Evolutionary conservation across 2,888 invertebrate genomes (phyloP).

Genomic region (Aspidiotus rigidus): DNA sequence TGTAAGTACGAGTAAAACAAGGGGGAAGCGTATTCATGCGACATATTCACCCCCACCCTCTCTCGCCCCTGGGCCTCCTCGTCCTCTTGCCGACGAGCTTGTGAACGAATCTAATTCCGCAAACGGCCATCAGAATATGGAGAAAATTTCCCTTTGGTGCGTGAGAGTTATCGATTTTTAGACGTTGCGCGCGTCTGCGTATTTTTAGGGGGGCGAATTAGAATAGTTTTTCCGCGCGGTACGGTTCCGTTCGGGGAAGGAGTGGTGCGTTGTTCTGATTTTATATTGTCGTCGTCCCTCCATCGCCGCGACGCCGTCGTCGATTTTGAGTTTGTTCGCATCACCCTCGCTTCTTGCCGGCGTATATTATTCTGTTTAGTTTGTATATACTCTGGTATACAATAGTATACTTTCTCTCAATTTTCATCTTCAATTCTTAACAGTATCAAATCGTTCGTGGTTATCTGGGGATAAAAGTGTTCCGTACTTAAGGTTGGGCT

Average conservation of each 20-base stretch:
- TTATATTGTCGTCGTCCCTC: slow-evolving; percentile 4
- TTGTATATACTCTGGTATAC: too few species aligned
- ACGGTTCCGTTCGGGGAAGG: background rate
- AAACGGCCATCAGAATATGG: background rate
- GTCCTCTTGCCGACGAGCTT: too few species aligned
- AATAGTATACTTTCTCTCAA: background rate
- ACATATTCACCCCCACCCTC: too few species aligned
- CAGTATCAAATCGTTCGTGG: background rate
- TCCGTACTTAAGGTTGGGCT: too few species aligned
- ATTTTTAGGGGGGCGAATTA: slow-evolving; percentile 1
- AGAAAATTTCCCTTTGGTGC: background rate
- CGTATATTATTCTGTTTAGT: background rate
- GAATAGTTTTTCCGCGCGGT: too few species aligned
- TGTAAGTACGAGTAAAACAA: too few species aligned
- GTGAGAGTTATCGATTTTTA: slow-evolving; percentile 1
- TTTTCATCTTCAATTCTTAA: background rate
- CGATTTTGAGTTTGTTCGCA: background rate
- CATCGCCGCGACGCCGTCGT: background rate
- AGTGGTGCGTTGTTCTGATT: slow-evolving; percentile 4
- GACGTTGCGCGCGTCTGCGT: background rate
- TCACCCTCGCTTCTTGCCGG: background rate
- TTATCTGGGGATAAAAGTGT: background rate
- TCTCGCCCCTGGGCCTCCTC: too few species aligned
- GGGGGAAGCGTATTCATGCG: too few species aligned
- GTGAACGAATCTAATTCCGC: background rate